Percentiles rank a stretch among this genome's conserved stretches.
These are phyloP conservation scores for Tretioscincus oriximinensis DNA, from an alignment of 2,113 vertebrate genomes.

Conservation along the genomic window DNA sequence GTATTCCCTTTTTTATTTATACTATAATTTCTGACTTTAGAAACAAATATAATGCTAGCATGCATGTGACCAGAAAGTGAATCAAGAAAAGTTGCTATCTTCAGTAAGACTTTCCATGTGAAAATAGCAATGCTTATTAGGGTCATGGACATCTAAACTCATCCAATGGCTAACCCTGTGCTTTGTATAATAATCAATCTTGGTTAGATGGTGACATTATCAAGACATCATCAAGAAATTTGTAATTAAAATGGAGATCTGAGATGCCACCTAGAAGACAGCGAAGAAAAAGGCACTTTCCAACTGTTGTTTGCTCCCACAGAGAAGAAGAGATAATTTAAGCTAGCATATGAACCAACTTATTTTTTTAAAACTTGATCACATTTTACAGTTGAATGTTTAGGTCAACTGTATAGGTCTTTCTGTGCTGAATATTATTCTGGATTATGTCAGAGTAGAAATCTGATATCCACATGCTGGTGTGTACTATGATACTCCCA, in stretches of 20 bases:
- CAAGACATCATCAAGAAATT: constrained; percentile 20
- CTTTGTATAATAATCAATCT: constrained; percentile 20
- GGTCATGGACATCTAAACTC: not conserved
- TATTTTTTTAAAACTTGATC: not conserved
- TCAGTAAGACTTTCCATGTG: not conserved
- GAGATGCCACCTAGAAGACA: not conserved
- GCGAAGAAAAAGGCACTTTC: not conserved
- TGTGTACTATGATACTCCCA: no score
- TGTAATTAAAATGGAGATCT: constrained; percentile 29
- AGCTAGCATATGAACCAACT: not conserved
- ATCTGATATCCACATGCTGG: no score
- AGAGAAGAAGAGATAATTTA: not conserved
- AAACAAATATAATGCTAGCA: not conserved
- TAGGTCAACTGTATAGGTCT: no score
- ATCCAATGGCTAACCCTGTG: constrained; percentile 1
- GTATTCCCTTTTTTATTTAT: constrained; percentile 13
- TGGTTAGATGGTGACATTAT: constrained; percentile 13
- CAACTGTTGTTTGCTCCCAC: not conserved
- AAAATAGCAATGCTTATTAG: constrained; percentile 15
- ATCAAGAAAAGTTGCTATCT: constrained; percentile 13
- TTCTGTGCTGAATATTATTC: no score
- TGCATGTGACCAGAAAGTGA: not conserved
- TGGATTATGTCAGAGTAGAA: no score
- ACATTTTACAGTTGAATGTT: not conserved
- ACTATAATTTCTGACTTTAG: constrained; percentile 13